phyloP scores from a whole-genome alignment of 2,888 invertebrate genomes.

The Xestia c-nigrum region DNA sequence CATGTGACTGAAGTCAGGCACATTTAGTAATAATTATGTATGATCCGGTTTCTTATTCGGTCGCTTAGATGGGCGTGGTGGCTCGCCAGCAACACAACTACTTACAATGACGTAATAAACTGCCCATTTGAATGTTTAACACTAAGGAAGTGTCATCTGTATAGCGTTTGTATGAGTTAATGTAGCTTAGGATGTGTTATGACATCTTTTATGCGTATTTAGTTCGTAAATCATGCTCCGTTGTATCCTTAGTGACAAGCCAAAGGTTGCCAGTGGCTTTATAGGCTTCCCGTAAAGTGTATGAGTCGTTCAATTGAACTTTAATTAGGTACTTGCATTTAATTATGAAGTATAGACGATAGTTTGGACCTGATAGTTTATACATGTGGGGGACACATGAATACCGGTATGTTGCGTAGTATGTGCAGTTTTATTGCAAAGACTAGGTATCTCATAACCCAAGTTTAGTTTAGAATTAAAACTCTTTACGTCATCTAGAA shows the following conservation, averaged over 20 bases:
- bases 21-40: slow-evolving; percentile 56
- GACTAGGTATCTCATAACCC: background rate
- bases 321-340: slow-evolving; percentile 21
- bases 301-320: background rate
- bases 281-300: background rate
- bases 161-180: slow-evolving; percentile 33
- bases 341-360: slow-evolving; percentile 7
- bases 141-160: slow-evolving; percentile 66
- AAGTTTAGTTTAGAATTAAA: background rate
- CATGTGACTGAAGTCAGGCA: slow-evolving; percentile 50
- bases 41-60: slow-evolving; percentile 69
- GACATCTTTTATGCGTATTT: slow-evolving; percentile 37
- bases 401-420: background rate
- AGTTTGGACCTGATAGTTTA: background rate
- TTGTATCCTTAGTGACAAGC: slow-evolving; percentile 23
- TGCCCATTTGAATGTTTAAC: slow-evolving; percentile 68
- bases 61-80: slow-evolving; percentile 72
- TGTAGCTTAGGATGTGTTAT: slow-evolving; percentile 29
- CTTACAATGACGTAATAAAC: slow-evolving; percentile 66
- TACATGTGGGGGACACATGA: background rate
- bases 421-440: slow-evolving; percentile 32
- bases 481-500: slow-evolving; percentile 13
- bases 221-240: slow-evolving; percentile 17
- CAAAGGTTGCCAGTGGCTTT: slow-evolving; percentile 26
- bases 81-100: slow-evolving; percentile 67